Evolutionary conservation across 2,797 vertebrate species (phyloP), one percentile per base, ranked within the genome.

Genomic region (Tinamus major): DNA sequence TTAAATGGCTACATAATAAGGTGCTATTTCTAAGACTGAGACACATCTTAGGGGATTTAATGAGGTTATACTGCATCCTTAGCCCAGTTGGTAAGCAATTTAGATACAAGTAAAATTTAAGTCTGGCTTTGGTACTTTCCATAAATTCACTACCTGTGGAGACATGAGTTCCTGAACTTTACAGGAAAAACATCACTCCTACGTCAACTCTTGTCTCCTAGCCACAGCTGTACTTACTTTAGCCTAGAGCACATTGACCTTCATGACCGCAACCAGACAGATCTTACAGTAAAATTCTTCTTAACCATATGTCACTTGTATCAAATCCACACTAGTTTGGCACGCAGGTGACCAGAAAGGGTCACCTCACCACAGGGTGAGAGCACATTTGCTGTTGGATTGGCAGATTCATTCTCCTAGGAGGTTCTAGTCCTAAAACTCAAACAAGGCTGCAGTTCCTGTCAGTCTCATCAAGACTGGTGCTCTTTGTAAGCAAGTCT

Each of bases 1-100:
- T 92, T 95, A 91, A 92, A 88, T 72, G 71, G 79, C 64, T 79
- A 46, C 49, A 69, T 35, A 93, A 88, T 48, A 85, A 91, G 92
- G 67, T 16, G 11, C 67, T 93, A 80, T 94, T 90, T 95, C 55
- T n/a, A 79, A 75, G 21, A 79, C 62, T 72, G 92, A 96, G 92
- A 85, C 26, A 33, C 39, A 24, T 93, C 76, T 89, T 68, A 2
- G 35, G 18, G 8, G 55, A 79, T 85, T 74, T 90, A 89, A 84
- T 82, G 82, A 94, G 12, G 55, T 14, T 56, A 56, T 51, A 35
- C 33, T 65, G 65, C 42, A 87, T 42, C 76, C 48, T 81, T 77
- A 93, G 65, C 31, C 65, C 8, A 26, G 68, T 33, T 58, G 23
- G 81, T 41, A 76, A 79, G 71, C 58, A 84, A 78, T 9, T 42